phyloP scores from a whole-genome alignment of 2,113 vertebrate species.

The Bubo bubo region DNA sequence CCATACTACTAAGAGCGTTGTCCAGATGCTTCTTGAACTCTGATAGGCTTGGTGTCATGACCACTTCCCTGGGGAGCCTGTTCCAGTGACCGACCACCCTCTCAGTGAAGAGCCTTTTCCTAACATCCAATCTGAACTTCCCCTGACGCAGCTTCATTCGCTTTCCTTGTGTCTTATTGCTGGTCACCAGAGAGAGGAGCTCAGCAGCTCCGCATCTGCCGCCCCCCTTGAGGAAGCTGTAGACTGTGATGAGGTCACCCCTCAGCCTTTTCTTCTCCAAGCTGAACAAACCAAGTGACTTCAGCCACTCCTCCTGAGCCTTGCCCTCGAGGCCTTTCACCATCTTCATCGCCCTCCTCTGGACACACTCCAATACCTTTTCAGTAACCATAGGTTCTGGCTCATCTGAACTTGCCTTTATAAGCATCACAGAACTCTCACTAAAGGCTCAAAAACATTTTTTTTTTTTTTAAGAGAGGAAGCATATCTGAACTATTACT shows the following conservation, averaged over 20 bases:
- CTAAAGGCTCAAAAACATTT: neutral
- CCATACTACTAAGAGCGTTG: neutral
- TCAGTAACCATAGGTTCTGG: neutral
- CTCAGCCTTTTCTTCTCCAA: neutral
- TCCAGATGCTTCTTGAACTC: neutral
- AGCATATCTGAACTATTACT: neutral
- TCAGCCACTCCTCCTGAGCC: accelerated
- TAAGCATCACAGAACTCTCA: neutral
- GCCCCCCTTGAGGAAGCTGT: neutral
- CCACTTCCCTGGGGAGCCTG: neutral
- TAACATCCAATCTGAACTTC: neutral
- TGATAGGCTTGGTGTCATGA: neutral
- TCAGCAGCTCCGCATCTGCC: neutral
- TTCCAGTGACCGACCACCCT: neutral
- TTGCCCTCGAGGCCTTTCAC: neutral
- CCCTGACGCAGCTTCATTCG: neutral
- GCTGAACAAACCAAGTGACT: neutral
- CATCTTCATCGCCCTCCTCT: neutral
- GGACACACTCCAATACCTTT: neutral
- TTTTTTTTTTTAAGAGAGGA: neutral
- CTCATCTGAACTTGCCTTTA: neutral
- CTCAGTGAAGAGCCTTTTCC: neutral
- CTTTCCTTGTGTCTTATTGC: accelerated
- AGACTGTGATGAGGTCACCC: neutral
- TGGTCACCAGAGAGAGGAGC: neutral